phyloP scores from a whole-genome alignment of 2,797 vertebrate species.

The Hoplostethus atlanticus region DNA sequence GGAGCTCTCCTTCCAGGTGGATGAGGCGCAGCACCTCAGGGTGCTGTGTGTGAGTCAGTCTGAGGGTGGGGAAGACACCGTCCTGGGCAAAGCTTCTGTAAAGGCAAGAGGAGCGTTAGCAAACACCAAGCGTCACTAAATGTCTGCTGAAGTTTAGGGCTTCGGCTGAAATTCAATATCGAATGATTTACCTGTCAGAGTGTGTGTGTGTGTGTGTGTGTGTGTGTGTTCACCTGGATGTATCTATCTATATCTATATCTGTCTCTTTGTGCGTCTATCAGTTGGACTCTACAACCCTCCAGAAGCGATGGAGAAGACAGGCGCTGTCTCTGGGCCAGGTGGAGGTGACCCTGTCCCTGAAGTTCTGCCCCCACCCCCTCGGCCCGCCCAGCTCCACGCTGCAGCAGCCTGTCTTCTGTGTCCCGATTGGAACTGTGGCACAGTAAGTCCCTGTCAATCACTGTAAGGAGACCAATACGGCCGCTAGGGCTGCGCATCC shows the following conservation, averaged over 20 bases:
- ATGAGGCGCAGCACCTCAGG: constrained; percentile 74
- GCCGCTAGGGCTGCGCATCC: too few relatives aligned
- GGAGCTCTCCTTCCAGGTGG: constrained; percentile 84
- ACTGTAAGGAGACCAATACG: background rate
- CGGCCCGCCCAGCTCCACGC: constrained; percentile 64
- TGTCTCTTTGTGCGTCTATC: background rate
- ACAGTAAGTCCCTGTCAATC: constrained; percentile 72
- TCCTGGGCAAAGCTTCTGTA: constrained; percentile 74
- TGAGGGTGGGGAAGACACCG: constrained; percentile 41
- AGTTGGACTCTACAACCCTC: constrained; percentile 74
- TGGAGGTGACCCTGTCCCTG: constrained; percentile 79
- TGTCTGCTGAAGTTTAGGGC: background rate
- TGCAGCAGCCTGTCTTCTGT: constrained; percentile 72
- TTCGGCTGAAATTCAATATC: background rate
- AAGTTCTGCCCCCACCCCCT: constrained; percentile 79
- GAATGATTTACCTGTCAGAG: background rate
- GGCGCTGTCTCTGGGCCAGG: constrained; percentile 65
- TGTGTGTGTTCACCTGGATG: constrained; percentile 23
- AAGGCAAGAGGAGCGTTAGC: constrained; percentile 53
- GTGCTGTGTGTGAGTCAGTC: constrained; percentile 78
- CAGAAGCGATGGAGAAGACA: constrained; percentile 77
- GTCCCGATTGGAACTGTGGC: constrained; percentile 76
- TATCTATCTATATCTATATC: constrained; percentile 1
- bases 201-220: constrained; percentile 15
- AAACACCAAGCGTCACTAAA: background rate